Evolutionary conservation across 2,797 vertebrate genomes (phyloP).

Genomic region (Xiphorhynchus erythropygius): DNA sequence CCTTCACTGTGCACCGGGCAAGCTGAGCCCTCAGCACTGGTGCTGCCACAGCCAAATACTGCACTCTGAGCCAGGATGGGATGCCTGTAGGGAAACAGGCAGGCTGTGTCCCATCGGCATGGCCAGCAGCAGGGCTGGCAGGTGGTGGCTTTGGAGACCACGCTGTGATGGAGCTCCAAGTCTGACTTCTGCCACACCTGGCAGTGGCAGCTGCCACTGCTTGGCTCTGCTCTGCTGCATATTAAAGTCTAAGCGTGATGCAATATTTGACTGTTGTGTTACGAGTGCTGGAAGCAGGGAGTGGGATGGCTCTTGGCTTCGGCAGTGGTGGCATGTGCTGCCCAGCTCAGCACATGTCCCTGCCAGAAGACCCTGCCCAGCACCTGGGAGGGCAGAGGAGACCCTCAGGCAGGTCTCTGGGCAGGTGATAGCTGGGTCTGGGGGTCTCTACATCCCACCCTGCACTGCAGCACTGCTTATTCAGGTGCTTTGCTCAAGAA

Average conservation of each 20-base stretch:
- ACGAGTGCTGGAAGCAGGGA: not conserved
- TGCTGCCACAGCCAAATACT: not conserved
- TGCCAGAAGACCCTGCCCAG: not conserved
- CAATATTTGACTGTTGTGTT: constrained; percentile 27
- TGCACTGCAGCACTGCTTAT: not conserved
- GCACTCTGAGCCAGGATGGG: not conserved
- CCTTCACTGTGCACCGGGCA: rapidly evolving
- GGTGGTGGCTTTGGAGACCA: not conserved
- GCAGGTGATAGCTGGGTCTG: rapidly evolving
- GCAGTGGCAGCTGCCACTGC: not conserved
- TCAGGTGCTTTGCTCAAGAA: not conserved
- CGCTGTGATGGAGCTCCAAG: rapidly evolving
- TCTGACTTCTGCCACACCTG: constrained; percentile 1
- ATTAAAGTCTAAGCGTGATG: constrained; percentile 1
- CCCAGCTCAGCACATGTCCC: not conserved
- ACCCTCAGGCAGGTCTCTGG: not conserved
- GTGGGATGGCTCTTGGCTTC: not conserved
- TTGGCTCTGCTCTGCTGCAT: not conserved
- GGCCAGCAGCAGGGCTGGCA: not conserved
- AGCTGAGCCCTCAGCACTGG: not conserved
- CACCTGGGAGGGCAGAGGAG: not conserved
- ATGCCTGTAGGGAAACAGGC: not conserved
- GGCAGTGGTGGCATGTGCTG: not conserved
- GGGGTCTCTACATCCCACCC: not conserved
- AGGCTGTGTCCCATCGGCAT: not conserved